Conservation (phyloP, 2,797 vertebrate genomes). For the Hippoglossus hippoglossus region DNA sequence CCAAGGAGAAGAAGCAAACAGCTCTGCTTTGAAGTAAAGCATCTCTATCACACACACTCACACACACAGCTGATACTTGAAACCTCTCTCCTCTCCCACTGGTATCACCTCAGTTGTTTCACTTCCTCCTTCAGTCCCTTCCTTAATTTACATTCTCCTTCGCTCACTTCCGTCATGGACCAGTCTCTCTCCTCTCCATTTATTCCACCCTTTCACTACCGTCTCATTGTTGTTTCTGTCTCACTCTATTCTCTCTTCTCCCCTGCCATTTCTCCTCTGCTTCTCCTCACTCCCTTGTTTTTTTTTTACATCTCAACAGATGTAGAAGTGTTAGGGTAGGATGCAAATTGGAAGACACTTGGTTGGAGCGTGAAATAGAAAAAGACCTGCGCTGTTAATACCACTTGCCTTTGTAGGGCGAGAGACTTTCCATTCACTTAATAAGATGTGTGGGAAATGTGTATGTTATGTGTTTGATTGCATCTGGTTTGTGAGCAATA, state of each 20-base stretch:
- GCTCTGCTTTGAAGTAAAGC: neutral
- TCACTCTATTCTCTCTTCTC: neutral
- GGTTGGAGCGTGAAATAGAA: slow-evolving; percentile 84
- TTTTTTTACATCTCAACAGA: slow-evolving; percentile 55
- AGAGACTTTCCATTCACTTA: slow-evolving; percentile 57
- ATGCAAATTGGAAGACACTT: slow-evolving; percentile 79
- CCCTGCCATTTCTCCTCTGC: slow-evolving; percentile 3
- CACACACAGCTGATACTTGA: neutral
- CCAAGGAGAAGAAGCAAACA: slow-evolving; percentile 1
- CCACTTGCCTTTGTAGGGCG: slow-evolving; percentile 59
- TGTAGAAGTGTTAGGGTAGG: slow-evolving; percentile 64
- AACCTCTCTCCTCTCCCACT: neutral
- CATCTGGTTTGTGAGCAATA: slow-evolving; percentile 16
- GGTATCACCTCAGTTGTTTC: neutral
- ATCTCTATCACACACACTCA: neutral
- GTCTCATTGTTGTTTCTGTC: slow-evolving; percentile 18
- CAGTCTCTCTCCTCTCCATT: neutral
- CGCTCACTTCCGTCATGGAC: neutral
- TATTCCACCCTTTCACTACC: neutral
- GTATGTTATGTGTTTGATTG: slow-evolving; percentile 10
- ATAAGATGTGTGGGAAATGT: slow-evolving; percentile 24
- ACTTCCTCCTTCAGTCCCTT: neutral
- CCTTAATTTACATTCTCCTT: neutral
- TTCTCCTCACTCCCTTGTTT: neutral
- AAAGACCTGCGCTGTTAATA: slow-evolving; percentile 71